Conservation (phyloP, 1,140 invertebrate genomes). For the Drosophila cardini region DNA sequence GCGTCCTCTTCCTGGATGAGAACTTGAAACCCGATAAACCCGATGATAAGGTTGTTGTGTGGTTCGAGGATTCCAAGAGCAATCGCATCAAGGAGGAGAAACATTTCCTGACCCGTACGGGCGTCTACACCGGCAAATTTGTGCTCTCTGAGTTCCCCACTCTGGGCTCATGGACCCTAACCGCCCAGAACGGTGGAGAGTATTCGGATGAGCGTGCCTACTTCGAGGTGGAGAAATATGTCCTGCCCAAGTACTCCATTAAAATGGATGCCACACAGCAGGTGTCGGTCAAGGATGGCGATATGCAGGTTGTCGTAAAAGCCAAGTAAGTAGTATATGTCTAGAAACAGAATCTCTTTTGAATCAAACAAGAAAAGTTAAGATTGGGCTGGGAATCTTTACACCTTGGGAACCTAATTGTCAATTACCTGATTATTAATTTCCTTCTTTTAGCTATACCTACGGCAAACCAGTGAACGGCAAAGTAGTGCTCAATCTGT, state of each 20-base stretch:
- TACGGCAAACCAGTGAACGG: constrained; percentile 93
- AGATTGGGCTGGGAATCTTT: too few relatives aligned
- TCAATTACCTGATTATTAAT: too few relatives aligned
- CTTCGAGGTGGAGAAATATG: constrained; percentile 91
- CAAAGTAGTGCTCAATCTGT: constrained; percentile 88
- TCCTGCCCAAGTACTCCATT: constrained; percentile 96
- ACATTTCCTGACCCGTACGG: constrained; percentile 88
- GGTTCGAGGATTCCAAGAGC: constrained; percentile 71
- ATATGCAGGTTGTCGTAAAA: constrained; percentile 91
- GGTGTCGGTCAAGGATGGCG: constrained; percentile 92
- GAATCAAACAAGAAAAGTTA: not conserved
- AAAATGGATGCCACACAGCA: constrained; percentile 92
- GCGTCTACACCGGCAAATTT: constrained; percentile 90
- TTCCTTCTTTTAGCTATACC: constrained; percentile 86
- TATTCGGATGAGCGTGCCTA: constrained; percentile 55
- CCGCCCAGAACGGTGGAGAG: constrained; percentile 52
- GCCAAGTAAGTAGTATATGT: constrained; percentile 87
- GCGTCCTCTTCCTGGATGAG: constrained; percentile 92
- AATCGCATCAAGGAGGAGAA: constrained; percentile 91
- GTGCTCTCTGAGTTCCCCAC: constrained; percentile 92
- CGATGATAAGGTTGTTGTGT: constrained; percentile 87
- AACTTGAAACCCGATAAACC: constrained; percentile 90
- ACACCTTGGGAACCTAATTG: too few relatives aligned
- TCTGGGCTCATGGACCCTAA: constrained; percentile 93
- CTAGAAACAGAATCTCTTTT: not conserved